Base-by-base conservation (phyloP, 92 coral and sea anemone genomes). In the Galaxea fascicularis region DNA sequence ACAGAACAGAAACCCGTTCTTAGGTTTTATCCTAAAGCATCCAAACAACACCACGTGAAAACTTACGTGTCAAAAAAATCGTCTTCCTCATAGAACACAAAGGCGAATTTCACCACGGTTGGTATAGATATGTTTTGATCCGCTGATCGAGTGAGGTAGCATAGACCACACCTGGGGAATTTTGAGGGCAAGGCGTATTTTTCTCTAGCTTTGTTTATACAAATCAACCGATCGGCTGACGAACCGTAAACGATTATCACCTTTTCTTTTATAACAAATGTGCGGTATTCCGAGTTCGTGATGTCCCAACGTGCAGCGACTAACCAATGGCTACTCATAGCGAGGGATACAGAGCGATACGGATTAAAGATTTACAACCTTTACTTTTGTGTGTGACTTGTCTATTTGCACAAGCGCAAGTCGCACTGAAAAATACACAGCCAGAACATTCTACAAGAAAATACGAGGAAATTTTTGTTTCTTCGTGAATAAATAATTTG, bases 341-440 rank as follows among this genome's bases (percentile, higher is more conserved):
- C 18, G 22, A 22, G 65, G n/a, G 22, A 57, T 35, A 54, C 26
- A 14, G 56, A 39, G 78, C 39, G 44, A 58, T 57, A 52, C 12
- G 21, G 70, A 82, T 82, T 82, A 82, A 82, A 82, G 76, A 82
- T 82, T 82, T 54, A 82, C n/a, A 21, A 70, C 57, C 16, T 68
- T 56, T 82, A 57, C n/a, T 54, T 70, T 70, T 27, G 41, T 6
- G 41, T 18, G 16, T 82, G 69, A 82, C 70, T 49, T 56, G 69
- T 70, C 72, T 82, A 52, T 70, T 67, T 80, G 52, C 53, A 65
- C 57, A 17, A 31, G 30, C 8, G 52, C 21, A 17, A 28, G 62
- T 17, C 26, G 51, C 71, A 41, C 30, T 41, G 25, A 24, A 39
- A 52, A 16, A 13, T 9, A 4, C 31, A 0, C 31, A 10, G 26